Evolutionary conservation across 2,113 vertebrate species (phyloP).

Genomic region (Steatornis caripensis): DNA sequence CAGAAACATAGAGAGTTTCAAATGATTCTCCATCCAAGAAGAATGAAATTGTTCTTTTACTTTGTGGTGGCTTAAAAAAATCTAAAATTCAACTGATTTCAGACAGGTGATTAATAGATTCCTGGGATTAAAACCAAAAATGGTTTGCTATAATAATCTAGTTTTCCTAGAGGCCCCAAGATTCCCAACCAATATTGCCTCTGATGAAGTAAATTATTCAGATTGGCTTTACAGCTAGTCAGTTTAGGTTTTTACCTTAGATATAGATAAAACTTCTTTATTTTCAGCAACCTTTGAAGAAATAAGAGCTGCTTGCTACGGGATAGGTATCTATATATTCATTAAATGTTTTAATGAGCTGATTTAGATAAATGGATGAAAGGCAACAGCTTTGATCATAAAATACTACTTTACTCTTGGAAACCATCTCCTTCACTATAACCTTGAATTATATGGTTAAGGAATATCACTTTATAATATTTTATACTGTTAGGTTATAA

Average conservation of each 20-base stretch:
- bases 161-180: not conserved
- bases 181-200: not conserved
- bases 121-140: not conserved
- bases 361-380: conserved; percentile 14
- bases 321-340: not conserved
- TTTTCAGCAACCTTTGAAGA: conserved; percentile 27
- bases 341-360: conserved; percentile 21
- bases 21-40: not conserved
- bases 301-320: not conserved
- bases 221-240: not conserved
- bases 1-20: not conserved
- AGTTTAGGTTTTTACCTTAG: not conserved
- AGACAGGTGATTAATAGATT: not conserved
- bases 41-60: not conserved
- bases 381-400: conserved; percentile 7
- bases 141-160: not conserved
- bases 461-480: not conserved
- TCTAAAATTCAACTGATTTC: not conserved
- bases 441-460: not conserved
- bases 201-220: not conserved
- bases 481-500: not conserved
- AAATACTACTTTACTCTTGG: not conserved
- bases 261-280: not conserved
- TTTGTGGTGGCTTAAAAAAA: not conserved
- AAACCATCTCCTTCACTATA: not conserved